Percentiles rank a stretch among this genome's conserved stretches.
phyloP scores from a whole-genome alignment of 2,888 invertebrate species.

The Galeopsomyia nigrocyanea region DNA sequence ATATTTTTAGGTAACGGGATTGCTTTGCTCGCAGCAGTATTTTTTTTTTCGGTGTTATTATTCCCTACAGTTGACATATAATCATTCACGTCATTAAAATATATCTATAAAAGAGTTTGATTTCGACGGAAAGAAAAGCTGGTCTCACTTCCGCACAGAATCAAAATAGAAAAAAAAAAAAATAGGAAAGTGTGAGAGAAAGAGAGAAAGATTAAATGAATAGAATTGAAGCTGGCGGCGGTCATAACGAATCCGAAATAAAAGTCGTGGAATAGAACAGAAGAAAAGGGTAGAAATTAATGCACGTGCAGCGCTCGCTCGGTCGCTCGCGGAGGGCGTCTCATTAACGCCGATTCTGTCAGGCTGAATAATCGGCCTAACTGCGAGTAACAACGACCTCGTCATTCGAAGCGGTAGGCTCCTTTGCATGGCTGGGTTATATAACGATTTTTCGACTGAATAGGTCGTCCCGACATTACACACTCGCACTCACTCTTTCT shows the following conservation, averaged over 20 bases:
- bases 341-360: slow-evolving; percentile 45
- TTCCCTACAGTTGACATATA: too few relatives aligned
- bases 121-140: too few relatives aligned
- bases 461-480: neutral
- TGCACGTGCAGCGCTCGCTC: slow-evolving; percentile 3
- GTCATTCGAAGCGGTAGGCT: slow-evolving; percentile 24
- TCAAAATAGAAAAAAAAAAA: neutral
- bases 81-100: too few relatives aligned
- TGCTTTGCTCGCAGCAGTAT: too few relatives aligned
- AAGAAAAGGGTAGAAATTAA: slow-evolving; percentile 9
- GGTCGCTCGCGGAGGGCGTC: neutral
- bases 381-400: slow-evolving; percentile 28
- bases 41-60: too few relatives aligned
- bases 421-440: neutral
- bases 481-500: neutral
- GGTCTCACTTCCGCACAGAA: too few relatives aligned
- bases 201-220: neutral
- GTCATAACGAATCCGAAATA: neutral
- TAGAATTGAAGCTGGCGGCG: neutral
- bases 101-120: too few relatives aligned
- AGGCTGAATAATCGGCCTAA: slow-evolving; percentile 38
- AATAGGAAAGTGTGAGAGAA: neutral
- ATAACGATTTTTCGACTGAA: slow-evolving; percentile 43
- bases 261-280: neutral
- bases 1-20: too few relatives aligned